These are phyloP conservation scores for Speoplatyrhinus poulsoni DNA, from an alignment of 2,113 vertebrate species.

Conservation along the genomic window DNA sequence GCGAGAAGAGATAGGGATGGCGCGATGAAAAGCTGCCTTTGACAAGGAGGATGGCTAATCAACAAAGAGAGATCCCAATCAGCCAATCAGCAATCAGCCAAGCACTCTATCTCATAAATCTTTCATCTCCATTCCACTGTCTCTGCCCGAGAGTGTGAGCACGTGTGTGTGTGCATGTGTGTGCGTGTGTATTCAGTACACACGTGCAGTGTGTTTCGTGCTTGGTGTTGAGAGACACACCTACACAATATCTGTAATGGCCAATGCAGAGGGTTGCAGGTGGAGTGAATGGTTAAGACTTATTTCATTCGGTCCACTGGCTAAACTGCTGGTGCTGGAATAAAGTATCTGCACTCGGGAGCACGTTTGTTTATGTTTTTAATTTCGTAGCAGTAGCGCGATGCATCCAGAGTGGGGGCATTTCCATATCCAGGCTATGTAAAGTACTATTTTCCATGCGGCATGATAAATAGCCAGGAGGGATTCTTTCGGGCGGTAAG, in stretches of 20 bases:
- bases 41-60: constrained; percentile 52
- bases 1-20: constrained; percentile 11
- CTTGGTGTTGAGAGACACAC: constrained; percentile 3
- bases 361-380: constrained; percentile 50
- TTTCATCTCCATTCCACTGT: constrained; percentile 38
- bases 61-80: constrained; percentile 59
- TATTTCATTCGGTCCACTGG: constrained; percentile 8
- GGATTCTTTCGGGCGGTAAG: constrained; percentile 42
- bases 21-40: constrained; percentile 54
- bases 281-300: constrained; percentile 2
- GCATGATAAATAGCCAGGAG: constrained; percentile 53
- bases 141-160: constrained; percentile 5
- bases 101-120: constrained; percentile 45
- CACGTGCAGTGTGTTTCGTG: not conserved
- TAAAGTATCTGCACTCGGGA: constrained; percentile 35
- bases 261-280: not conserved
- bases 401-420: constrained; percentile 31
- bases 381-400: constrained; percentile 31
- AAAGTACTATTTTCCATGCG: constrained; percentile 63
- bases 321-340: constrained; percentile 29
- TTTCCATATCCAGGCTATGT: constrained; percentile 62
- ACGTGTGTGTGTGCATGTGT: not conserved
- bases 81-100: constrained; percentile 58
- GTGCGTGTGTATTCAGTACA: not conserved
- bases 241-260: constrained; percentile 7